A percentile compares a stretch with the other conserved stretches of the same genome.
Evolutionary conservation across 2,113 vertebrate genomes (phyloP).

Genomic region (Crotalus horridus): DNA sequence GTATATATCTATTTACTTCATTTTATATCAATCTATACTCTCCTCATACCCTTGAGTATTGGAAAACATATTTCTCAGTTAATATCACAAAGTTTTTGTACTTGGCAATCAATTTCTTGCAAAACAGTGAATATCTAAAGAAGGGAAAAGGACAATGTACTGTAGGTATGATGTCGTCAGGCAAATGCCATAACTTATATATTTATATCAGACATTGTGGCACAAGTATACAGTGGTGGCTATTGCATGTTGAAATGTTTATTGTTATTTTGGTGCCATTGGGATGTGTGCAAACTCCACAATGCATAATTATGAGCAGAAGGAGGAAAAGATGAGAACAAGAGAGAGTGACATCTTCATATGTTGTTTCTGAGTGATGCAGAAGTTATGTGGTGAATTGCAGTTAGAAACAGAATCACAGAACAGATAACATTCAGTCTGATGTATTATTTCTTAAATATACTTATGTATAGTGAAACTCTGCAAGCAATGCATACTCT

Average conservation of each 20-base stretch:
- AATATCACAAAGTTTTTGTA: neutral
- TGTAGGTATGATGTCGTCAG: neutral
- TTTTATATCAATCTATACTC: neutral
- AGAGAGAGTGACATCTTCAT: neutral
- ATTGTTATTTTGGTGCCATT: neutral
- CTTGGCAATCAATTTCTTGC: neutral
- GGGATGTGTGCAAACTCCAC: neutral
- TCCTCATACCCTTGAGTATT: neutral
- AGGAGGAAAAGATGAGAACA: neutral
- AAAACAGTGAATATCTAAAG: neutral
- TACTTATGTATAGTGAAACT: neutral
- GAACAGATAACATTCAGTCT: neutral
- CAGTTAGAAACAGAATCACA: neutral
- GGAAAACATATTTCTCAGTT: neutral
- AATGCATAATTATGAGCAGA: conserved; percentile 1
- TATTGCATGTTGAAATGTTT: neutral
- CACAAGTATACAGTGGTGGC: neutral
- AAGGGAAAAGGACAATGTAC: neutral
- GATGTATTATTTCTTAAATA: neutral
- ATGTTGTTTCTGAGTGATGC: neutral
- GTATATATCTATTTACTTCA: neutral
- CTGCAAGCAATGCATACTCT: neutral
- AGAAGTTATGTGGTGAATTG: neutral
- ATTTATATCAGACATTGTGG: neutral
- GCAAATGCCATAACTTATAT: neutral